These are phyloP conservation scores for Oryzias celebensis DNA, from an alignment of 2,113 vertebrate species.

Conservation along the genomic window DNA sequence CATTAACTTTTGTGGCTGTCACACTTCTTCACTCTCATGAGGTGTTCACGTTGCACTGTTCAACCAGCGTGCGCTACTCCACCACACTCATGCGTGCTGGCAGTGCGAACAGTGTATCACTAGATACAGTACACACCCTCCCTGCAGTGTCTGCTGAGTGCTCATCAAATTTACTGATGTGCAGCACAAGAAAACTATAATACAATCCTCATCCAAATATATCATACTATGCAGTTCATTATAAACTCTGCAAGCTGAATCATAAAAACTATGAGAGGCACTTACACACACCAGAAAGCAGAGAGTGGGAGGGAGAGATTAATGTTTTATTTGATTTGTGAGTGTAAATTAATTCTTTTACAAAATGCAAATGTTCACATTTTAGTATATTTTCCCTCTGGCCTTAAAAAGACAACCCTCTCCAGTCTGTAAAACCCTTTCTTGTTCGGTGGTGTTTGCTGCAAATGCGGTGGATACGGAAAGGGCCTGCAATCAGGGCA, in stretches of 20 bases:
- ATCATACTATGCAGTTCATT: constrained; percentile 41
- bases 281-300: constrained; percentile 14
- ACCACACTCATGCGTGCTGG: constrained; percentile 24
- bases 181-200: constrained; percentile 29
- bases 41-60: constrained; percentile 56
- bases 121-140: constrained; percentile 10
- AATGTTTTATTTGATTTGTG: constrained; percentile 59
- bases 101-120: constrained; percentile 32
- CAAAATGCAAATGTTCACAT: constrained; percentile 53
- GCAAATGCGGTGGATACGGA: constrained; percentile 15
- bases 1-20: constrained; percentile 63
- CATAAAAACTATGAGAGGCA: constrained; percentile 26
- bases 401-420: constrained; percentile 28
- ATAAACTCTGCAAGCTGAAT: constrained; percentile 47
- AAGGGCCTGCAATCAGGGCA: constrained; percentile 16
- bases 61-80: constrained; percentile 34
- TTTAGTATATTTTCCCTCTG: constrained; percentile 26
- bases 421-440: constrained; percentile 23
- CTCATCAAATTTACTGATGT: constrained; percentile 6
- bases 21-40: constrained; percentile 58
- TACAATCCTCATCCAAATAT: constrained; percentile 46
- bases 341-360: constrained; percentile 55
- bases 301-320: constrained; percentile 33
- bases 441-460: constrained; percentile 17
- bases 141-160: not conserved